phyloP scores from a whole-genome alignment of 1,140 invertebrate species.

The Teleogryllus occipitalis region DNA sequence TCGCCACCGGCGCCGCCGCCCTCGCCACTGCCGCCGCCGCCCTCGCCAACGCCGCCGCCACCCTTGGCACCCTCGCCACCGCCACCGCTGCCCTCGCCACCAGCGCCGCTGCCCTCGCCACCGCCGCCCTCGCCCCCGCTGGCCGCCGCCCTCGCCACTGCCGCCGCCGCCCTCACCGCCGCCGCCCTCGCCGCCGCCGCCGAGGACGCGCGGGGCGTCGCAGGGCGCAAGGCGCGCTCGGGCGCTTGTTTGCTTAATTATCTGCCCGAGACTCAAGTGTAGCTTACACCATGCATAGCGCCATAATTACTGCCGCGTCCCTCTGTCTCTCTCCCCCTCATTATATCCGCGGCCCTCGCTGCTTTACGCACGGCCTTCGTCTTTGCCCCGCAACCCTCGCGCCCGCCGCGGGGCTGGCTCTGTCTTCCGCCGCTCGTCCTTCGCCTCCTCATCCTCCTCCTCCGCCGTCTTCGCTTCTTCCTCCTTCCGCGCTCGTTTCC shows the following conservation, averaged over 20 bases:
- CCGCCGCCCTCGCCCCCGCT: neutral
- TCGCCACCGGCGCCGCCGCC: neutral
- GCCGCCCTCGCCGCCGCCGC: too few species aligned
- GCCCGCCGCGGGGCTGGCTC: neutral
- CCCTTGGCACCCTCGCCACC: too few species aligned
- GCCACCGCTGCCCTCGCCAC: too few species aligned
- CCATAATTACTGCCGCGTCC: neutral
- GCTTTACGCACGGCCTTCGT: neutral
- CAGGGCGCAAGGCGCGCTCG: neutral
- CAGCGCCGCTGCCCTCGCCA: too few species aligned
- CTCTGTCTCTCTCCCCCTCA: neutral
- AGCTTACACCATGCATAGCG: neutral
- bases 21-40: neutral
- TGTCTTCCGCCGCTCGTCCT: neutral
- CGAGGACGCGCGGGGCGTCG: neutral
- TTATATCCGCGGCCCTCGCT: neutral
- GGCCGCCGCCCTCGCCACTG: neutral
- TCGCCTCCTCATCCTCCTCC: neutral
- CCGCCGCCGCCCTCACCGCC: too few species aligned
- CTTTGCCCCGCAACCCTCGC: too few species aligned
- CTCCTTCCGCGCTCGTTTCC: neutral
- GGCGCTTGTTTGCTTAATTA: conserved; percentile 1
- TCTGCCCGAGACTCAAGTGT: conserved; percentile 1
- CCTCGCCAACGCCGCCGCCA: too few species aligned
- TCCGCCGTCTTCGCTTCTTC: neutral